Conservation (phyloP, 2,113 vertebrate genomes). For the Tursiops truncatus region DNA sequence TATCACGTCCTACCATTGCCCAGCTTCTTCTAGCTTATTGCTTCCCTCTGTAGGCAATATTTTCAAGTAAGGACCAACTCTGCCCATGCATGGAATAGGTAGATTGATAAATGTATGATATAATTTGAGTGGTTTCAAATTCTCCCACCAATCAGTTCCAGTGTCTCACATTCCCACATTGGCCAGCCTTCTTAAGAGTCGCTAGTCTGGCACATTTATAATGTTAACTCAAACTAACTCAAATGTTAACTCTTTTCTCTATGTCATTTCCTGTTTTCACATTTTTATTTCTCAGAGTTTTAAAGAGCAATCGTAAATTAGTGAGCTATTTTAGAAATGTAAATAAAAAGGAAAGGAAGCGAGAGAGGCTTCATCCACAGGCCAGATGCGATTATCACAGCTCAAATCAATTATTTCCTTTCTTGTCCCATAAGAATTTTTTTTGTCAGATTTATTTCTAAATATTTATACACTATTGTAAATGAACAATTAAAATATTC, state of each 20-base stretch:
- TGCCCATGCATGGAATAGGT: background rate
- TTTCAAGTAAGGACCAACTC: background rate
- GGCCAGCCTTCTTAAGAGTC: background rate
- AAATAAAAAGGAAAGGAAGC: background rate
- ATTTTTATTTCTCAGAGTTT: background rate
- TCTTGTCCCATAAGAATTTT: background rate
- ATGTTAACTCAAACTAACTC: background rate
- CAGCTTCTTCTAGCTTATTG: background rate
- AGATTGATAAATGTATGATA: background rate
- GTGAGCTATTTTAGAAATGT: background rate
- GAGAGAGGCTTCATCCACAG: background rate
- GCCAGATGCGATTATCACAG: background rate
- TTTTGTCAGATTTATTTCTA: background rate
- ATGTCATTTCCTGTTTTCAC: background rate
- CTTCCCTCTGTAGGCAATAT: background rate
- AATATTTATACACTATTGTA: background rate
- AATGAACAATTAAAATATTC: background rate
- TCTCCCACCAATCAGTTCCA: background rate
- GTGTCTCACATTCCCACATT: background rate
- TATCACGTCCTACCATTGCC: background rate
- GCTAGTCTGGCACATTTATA: background rate
- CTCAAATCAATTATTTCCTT: background rate
- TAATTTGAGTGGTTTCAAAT: background rate
- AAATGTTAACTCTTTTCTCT: background rate
- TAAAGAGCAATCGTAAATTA: background rate